These are phyloP conservation scores for Oscheius sp. DNA, from an alignment of 2,888 invertebrate species.

Conservation along the genomic window DNA sequence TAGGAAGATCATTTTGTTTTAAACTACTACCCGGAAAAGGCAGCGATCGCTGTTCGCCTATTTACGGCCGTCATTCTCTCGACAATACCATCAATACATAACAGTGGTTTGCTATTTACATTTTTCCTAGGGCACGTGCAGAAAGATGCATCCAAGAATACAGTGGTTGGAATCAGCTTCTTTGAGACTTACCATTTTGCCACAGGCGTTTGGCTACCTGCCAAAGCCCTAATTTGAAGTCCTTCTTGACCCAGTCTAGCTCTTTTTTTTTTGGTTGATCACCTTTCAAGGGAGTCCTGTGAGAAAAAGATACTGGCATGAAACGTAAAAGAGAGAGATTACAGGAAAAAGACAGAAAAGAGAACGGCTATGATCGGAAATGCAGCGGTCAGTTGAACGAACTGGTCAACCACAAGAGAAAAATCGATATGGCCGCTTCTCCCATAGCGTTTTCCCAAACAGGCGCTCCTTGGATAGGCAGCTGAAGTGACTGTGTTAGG, in stretches of 20 bases:
- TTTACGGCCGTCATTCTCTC: too few relatives aligned
- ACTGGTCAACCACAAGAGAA: background rate
- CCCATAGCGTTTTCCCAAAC: background rate
- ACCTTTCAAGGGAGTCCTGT: background rate
- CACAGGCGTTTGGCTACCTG: constrained; percentile 9
- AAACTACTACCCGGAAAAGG: background rate
- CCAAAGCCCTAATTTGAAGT: background rate
- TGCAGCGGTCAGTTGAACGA: background rate
- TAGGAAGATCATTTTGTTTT: background rate
- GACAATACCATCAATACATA: too few relatives aligned
- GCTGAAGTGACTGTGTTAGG: too few relatives aligned
- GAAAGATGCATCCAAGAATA: too few relatives aligned
- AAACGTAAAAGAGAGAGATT: background rate
- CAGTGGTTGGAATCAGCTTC: too few relatives aligned
- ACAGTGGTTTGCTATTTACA: too few relatives aligned
- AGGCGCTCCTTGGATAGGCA: too few relatives aligned
- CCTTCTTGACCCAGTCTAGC: background rate
- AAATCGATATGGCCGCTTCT: constrained; percentile 22
- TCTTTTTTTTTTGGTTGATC: background rate
- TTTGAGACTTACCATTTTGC: constrained; percentile 13
- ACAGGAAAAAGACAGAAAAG: background rate
- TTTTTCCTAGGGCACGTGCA: too few relatives aligned
- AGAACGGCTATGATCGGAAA: background rate
- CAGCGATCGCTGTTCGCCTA: too few relatives aligned
- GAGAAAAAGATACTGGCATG: background rate